Evolutionary conservation across 2,797 vertebrate species (phyloP).

Genomic region (Peromyscus attwateri): DNA sequence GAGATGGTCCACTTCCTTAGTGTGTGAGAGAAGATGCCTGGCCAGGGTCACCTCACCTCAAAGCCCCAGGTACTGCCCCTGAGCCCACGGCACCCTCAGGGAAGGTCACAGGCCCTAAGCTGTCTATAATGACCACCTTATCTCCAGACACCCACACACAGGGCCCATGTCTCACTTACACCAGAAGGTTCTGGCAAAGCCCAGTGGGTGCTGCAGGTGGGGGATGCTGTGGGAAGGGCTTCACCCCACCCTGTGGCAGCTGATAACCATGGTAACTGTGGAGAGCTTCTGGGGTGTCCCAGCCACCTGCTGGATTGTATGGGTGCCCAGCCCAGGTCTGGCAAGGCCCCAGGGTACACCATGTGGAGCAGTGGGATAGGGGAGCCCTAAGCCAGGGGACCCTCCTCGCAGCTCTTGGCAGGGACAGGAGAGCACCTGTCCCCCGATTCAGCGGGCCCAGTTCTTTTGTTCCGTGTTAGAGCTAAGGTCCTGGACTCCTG

Average conservation of each 20-base stretch:
- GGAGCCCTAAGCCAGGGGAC: not conserved
- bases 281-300: conserved; percentile 20
- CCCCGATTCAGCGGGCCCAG: not conserved
- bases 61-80: not conserved
- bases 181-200: conserved; percentile 43
- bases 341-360: not conserved
- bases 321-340: not conserved
- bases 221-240: not conserved
- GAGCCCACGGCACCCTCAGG: not conserved
- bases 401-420: not conserved
- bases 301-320: conserved; percentile 47
- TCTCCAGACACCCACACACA: not conserved
- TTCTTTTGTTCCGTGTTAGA: too few species aligned
- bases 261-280: conserved; percentile 43
- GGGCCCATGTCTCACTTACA: not conserved
- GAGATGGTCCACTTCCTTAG: not conserved
- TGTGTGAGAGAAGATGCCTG: too few species aligned
- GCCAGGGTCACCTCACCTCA: not conserved
- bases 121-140: rapidly evolving
- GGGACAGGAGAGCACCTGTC: not conserved
- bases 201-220: not conserved
- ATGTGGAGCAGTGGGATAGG: not conserved
- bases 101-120: not conserved
- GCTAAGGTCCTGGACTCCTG: not conserved
- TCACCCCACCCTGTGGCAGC: not conserved